Base-by-base conservation (phyloP, 2,797 vertebrate species). In the Xyrichtys novacula region DNA sequence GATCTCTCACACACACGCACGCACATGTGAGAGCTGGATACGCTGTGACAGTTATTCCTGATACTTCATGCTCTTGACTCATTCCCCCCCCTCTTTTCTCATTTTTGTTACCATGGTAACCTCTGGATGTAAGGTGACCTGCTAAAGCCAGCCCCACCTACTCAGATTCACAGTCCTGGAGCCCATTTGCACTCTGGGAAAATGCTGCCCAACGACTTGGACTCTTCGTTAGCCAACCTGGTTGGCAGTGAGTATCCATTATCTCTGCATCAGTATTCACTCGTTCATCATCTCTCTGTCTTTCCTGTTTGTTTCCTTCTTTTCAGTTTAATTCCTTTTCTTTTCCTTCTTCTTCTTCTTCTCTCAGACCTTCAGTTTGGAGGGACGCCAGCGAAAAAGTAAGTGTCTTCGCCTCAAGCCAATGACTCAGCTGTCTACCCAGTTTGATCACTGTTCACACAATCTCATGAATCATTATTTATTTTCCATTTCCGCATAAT, bases 281-380 rank as follows among this genome's bases (percentile, higher is more conserved):
- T 31, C 23, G 26, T 44, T 1, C 1, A 5, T 1, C 1, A 5
- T 32, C 26, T 5, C 17, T 20, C 9, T 28, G 26, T 49, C 11
- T 53, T 47, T 26, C 7, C 34, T 14, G 54, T 23, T n/a, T 43
- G 5, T 55, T 64, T 2, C 19, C 39, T 26, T 50, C 9, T 1
- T 5, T 14, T 23, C n/a, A n/a, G 19, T 25, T 43, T 29, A 42
- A 17, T 28, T 64, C 47, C 22, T 34, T 74, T 56, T 55, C 10
- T n/a, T n/a, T 64, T 65, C 10, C 55, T 11, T 59, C 39, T 67
- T 25, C 42, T 44, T 61, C 46, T 54, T 22, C 25, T 32, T 65
- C 65, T 80, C 28, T 85, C 85, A 98, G 97, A 96, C 90, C 91
- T 96, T 88, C 95, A 96, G 87, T 96, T 97, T 91, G 96, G 95